Percentiles rank a stretch among this genome's conserved stretches.
These are phyloP conservation scores for Rhabdornis inornatus DNA, from an alignment of 2,113 vertebrate genomes.

Conservation along the genomic window DNA sequence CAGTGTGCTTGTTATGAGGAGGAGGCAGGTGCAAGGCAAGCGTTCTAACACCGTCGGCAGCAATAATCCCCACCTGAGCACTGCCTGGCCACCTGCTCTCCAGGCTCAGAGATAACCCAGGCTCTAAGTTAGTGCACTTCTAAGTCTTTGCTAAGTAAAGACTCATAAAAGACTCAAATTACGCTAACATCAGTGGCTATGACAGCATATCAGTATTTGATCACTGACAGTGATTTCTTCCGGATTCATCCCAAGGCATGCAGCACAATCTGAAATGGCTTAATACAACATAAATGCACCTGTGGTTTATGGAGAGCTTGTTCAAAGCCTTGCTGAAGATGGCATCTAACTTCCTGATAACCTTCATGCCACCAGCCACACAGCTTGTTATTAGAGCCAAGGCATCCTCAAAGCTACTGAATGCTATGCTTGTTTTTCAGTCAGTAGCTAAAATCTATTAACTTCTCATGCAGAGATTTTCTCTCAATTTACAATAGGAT, in stretches of 20 bases:
- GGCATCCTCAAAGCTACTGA: background rate
- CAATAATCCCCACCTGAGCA: slow-evolving; percentile 66
- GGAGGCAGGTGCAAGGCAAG: slow-evolving; percentile 72
- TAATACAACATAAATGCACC: background rate
- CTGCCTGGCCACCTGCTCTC: slow-evolving; percentile 70
- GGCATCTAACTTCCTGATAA: background rate
- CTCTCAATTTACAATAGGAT: background rate
- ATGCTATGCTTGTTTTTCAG: background rate
- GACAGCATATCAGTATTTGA: slow-evolving; percentile 61
- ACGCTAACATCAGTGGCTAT: background rate
- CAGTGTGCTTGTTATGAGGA: background rate
- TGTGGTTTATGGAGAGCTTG: background rate
- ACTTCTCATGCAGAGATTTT: background rate
- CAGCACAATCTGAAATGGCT: slow-evolving; percentile 15
- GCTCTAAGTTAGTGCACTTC: slow-evolving; percentile 34
- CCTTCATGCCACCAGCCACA: background rate
- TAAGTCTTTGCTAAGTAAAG: slow-evolving; percentile 47
- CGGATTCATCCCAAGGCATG: slow-evolving; percentile 32
- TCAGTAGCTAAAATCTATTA: background rate
- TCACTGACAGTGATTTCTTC: slow-evolving; percentile 13
- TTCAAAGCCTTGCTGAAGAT: background rate
- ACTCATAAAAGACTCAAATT: slow-evolving; percentile 73
- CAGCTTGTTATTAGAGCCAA: background rate
- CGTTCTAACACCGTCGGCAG: slow-evolving; percentile 14
- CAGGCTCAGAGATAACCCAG: slow-evolving; percentile 68